Percentiles rank a stretch among this genome's conserved stretches.
Conservation (phyloP, 2,113 vertebrate species). For the Cyphomyrus plagiostoma region DNA sequence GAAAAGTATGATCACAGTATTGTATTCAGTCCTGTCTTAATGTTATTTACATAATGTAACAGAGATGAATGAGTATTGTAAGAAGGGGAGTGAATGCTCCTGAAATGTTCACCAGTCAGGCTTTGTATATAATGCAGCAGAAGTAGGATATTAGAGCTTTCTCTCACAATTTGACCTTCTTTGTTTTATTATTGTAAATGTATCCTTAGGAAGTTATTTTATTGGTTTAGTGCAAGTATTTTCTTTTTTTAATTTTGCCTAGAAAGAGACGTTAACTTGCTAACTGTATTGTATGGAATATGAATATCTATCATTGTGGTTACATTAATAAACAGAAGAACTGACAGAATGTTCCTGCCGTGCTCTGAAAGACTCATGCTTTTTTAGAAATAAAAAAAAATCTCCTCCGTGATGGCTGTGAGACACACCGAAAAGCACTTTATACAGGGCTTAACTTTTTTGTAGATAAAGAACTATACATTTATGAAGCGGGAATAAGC, state of each 20-base stretch:
- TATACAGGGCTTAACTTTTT: slow-evolving; percentile 39
- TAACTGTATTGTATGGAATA: slow-evolving; percentile 26
- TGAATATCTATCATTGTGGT: slow-evolving; percentile 20
- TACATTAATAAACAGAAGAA: neutral
- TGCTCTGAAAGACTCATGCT: slow-evolving; percentile 39
- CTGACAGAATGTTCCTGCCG: slow-evolving; percentile 38
- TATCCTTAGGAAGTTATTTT: slow-evolving; percentile 48
- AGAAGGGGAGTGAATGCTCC: slow-evolving; percentile 46
- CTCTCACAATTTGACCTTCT: slow-evolving; percentile 54
- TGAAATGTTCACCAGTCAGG: slow-evolving; percentile 36
- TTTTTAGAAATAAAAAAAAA: slow-evolving; percentile 33
- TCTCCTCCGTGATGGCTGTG: slow-evolving; percentile 50
- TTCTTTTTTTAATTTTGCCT: slow-evolving; percentile 45
- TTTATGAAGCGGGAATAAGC: slow-evolving; percentile 9
- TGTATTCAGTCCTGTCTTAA: slow-evolving; percentile 56
- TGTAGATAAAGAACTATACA: slow-evolving; percentile 26
- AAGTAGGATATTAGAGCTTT: slow-evolving; percentile 51
- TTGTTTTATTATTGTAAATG: slow-evolving; percentile 61
- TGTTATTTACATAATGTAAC: slow-evolving; percentile 52
- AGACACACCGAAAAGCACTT: slow-evolving; percentile 53
- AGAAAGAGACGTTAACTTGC: slow-evolving; percentile 15
- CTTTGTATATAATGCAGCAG: slow-evolving; percentile 52
- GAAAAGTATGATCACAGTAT: slow-evolving; percentile 48
- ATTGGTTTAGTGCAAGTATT: slow-evolving; percentile 52
- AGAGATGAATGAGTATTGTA: slow-evolving; percentile 44